Percentiles rank a stretch among this genome's conserved stretches.
Conservation (phyloP, 1,140 invertebrate genomes). For the Trichonephila clavipes region DNA sequence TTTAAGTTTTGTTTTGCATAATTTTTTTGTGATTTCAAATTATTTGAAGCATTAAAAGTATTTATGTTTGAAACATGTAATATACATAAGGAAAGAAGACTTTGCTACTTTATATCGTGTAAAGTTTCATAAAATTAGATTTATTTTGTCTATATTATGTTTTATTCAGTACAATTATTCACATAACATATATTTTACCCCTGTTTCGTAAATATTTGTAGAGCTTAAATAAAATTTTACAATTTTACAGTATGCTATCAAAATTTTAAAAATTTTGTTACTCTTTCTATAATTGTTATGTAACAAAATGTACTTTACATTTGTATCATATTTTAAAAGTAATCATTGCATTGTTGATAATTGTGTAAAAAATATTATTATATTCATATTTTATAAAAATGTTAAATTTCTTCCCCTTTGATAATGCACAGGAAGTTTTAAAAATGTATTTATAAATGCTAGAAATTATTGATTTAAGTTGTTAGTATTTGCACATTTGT, state of each 20-base stretch:
- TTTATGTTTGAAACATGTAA: background rate
- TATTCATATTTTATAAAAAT: background rate
- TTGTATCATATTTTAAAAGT: background rate
- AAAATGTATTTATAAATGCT: too few species aligned
- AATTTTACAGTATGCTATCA: background rate
- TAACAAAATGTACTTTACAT: background rate
- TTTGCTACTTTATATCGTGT: background rate
- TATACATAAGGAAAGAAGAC: background rate
- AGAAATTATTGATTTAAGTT: too few species aligned
- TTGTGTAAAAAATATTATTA: background rate
- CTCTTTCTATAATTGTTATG: background rate
- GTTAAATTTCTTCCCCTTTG: too few species aligned
- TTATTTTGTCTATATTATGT: background rate
- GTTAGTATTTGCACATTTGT: too few species aligned
- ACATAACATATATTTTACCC: background rate
- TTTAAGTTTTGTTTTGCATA: background rate
- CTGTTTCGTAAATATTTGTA: background rate
- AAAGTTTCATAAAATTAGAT: background rate
- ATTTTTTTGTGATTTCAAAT: too few species aligned
- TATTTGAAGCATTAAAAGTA: too few species aligned
- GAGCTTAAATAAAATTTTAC: background rate
- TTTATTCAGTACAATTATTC: background rate
- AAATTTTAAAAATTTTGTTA: slow-evolving; percentile 7
- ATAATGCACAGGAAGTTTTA: too few species aligned
- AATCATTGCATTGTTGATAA: background rate